Evolutionary conservation across 2,797 vertebrate genomes (phyloP), one percentile per base, ranked within the genome.

Genomic region (Onychomys torridus): DNA sequence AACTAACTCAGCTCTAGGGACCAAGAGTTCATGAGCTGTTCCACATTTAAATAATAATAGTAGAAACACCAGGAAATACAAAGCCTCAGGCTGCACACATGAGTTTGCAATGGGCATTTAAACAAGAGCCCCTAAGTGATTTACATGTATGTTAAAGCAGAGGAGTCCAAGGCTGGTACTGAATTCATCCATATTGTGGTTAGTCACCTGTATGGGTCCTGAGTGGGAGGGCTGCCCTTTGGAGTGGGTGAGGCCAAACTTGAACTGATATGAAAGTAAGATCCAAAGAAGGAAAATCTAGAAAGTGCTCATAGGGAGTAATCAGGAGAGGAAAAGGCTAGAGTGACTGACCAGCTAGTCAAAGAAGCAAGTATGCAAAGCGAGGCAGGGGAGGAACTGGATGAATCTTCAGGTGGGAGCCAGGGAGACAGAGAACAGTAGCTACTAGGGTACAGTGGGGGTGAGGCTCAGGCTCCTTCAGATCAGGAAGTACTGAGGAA

Each of bases 1-100:
- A 81, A 52, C 57, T 67, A 84, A 95, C 78, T 96, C 55, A 76
- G 57, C 87, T 94, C 79, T 63, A 14, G 14, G 37, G 8, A 61
- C 27, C 81, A 83, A 43, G 57, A 61, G 37, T 63, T 63, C 57
- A 17, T 63, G 57, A 61, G 57, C 37, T 23, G n/a, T 40, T 61
- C 57, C 8, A 61, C 37, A 83, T 83, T 63, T 83, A 83, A 43
- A 25, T 59, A 19, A 63, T 43, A 29, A 82, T 43, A 40, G 27
- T 16, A 37, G 65, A 81, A 82, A 89, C 46, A 89, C 34, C 25
- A 93, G 37, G 43, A 71, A 55, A 96, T 67, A 23, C 65, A 91
- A 91, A 83, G n/a, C 46, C 43, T 83, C 57, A 40, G 78, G 40
- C 32, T 63, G n/a, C 29, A 69, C 5, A 34, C 46, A 86, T 37